Evolutionary conservation across 2,797 vertebrate genomes (phyloP).

Genomic region (Takifugu rubripes): DNA sequence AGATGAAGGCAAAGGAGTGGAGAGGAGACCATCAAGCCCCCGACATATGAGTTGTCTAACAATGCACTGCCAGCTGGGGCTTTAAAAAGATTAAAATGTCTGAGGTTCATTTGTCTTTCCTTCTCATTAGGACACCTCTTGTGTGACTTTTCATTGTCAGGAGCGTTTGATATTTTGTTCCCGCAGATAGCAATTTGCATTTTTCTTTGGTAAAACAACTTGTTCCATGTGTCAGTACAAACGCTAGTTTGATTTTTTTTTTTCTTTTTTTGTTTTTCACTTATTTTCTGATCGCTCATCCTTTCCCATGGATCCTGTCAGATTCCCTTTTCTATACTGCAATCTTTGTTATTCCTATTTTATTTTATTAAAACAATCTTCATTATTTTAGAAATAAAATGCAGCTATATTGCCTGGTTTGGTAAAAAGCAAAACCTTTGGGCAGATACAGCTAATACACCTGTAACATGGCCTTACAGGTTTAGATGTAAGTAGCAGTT

Average conservation of each 20-base stretch:
- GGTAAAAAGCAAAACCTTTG: too few relatives aligned
- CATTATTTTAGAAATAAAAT: too few relatives aligned
- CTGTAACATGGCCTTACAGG: too few relatives aligned
- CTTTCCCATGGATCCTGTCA: slow-evolving; percentile 20
- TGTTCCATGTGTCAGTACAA: slow-evolving; percentile 69
- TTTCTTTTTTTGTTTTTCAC: slow-evolving; percentile 26
- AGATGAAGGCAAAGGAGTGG: too few relatives aligned
- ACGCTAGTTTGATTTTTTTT: slow-evolving; percentile 37
- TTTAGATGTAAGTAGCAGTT: too few relatives aligned
- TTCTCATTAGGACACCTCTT: slow-evolving; percentile 66
- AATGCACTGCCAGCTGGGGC: slow-evolving; percentile 68
- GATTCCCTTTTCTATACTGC: background rate
- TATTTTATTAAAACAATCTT: too few relatives aligned
- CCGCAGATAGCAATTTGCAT: slow-evolving; percentile 71
- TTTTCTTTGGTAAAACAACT: slow-evolving; percentile 69
- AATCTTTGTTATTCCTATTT: too few relatives aligned
- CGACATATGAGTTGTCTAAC: slow-evolving; percentile 66
- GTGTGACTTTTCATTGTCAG: slow-evolving; percentile 57
- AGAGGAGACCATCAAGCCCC: too few relatives aligned
- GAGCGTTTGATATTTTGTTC: slow-evolving; percentile 66
- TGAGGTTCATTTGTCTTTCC: slow-evolving; percentile 61
- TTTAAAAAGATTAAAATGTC: slow-evolving; percentile 77
- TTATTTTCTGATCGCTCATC: slow-evolving; percentile 26
- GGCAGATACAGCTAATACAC: too few relatives aligned
- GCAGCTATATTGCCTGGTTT: too few relatives aligned